Evolutionary conservation across 2,888 invertebrate species (phyloP), one percentile per base, ranked within the genome.

Genomic region (Ennomos quercinarius): DNA sequence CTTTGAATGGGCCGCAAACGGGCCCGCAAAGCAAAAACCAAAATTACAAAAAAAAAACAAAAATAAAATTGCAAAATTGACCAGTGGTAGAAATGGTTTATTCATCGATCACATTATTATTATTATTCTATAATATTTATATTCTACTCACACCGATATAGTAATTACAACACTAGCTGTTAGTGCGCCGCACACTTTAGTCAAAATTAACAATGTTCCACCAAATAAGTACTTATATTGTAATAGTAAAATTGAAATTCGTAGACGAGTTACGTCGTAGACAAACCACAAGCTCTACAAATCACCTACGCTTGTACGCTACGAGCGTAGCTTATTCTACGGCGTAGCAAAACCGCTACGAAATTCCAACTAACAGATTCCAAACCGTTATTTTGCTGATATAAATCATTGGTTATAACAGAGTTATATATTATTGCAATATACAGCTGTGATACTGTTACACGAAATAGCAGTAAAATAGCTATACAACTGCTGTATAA

Each of bases 311-410:
- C 8, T 10, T 44, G 43, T 34, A 41, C 57, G 37, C 11, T 41
- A 50, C 49, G n/a, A 34, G 2, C 47, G 57, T 52, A 57, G 46
- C 57, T 41, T 36, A 44, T 46, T 48, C 58, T 58, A 58, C 53
- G 53, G 0, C 44, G 53, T 53, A 53, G 37, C 35, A n/a, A 52
- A 39, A 47, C 53, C 40, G 38, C 46, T 53, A 45, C 53, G 39
- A 46, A 34, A 45, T 40, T 38, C 11, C 38, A 44, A 13, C 36
- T 40, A 39, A 49, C 44, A 11, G 40, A 39, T 44, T 40, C 39
- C 6, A 38, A 45, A 36, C 41, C 10, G 10, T 27, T 37, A 36
- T 47, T 17, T 41, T 10, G 10, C 40, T 0, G 37, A 41, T 45
- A 41, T 45, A 45, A 11, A 57, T 50, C 37, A 45, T 12, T 40